Conservation (phyloP, 2,113 vertebrate species). For the Lycaon pictus region DNA sequence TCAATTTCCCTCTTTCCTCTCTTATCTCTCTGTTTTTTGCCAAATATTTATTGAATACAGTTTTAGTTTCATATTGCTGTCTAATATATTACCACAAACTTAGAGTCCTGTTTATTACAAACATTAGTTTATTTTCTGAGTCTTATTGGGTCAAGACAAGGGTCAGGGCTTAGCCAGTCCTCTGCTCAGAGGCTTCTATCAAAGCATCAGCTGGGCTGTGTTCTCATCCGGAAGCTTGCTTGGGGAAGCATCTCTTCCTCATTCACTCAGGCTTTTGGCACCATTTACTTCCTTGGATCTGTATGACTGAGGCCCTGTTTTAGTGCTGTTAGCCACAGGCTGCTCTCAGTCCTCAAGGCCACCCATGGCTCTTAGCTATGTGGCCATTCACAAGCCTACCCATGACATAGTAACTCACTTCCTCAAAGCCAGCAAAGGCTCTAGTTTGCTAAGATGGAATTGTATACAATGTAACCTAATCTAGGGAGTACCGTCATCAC, state of each 20-base stretch:
- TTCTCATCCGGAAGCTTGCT: neutral
- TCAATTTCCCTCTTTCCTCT: neutral
- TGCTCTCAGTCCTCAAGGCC: neutral
- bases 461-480: neutral
- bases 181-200: neutral
- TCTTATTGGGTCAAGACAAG: neutral
- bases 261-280: neutral
- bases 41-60: neutral
- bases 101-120: neutral
- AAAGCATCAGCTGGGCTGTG: neutral
- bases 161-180: neutral
- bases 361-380: neutral
- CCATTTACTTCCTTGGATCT: neutral
- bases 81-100: neutral
- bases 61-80: neutral
- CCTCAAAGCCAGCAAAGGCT: neutral
- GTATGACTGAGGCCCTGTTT: neutral
- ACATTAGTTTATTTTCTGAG: neutral
- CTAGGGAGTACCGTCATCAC: neutral
- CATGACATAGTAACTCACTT: neutral
- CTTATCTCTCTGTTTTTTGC: neutral
- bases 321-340: neutral
- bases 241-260: neutral
- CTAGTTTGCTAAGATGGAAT: neutral
- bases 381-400: neutral